These are phyloP conservation scores for Spialia ferax DNA, from an alignment of 2,888 invertebrate species.

Conservation along the genomic window DNA sequence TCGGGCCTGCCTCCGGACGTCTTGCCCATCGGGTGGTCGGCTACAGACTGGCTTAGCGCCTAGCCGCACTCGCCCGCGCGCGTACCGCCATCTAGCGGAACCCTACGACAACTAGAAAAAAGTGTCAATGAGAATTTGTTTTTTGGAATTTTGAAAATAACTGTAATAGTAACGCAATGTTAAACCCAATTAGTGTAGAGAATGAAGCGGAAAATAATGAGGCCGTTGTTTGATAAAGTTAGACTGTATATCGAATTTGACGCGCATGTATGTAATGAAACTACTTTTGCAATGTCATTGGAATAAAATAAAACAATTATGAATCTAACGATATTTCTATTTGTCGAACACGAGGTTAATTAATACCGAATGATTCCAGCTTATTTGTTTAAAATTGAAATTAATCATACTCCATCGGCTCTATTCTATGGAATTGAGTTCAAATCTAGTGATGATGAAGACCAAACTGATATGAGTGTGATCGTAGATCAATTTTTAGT, in stretches of 20 bases:
- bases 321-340: too few relatives aligned
- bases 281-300: not conserved
- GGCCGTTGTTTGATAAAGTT: not conserved
- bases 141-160: conserved; percentile 30
- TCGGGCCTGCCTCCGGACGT: conserved; percentile 79
- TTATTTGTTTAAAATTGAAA: too few relatives aligned
- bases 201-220: not conserved
- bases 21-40: conserved; percentile 79
- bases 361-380: too few relatives aligned
- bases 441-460: too few relatives aligned
- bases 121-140: conserved; percentile 30
- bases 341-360: too few relatives aligned
- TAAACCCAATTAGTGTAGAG: conserved; percentile 1
- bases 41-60: conserved; percentile 59
- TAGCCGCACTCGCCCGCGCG: conserved; percentile 56
- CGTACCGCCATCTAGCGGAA: conserved; percentile 58
- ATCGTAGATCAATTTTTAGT: too few relatives aligned
- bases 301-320: too few relatives aligned
- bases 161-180: not conserved
- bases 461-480: too few relatives aligned
- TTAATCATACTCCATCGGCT: too few relatives aligned
- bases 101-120: conserved; percentile 58
- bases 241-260: not conserved
- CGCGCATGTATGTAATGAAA: not conserved
- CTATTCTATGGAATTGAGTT: too few relatives aligned